Percentiles rank a stretch among this genome's conserved stretches.
Evolutionary conservation across 2,113 vertebrate species (phyloP).

Genomic region (Symphodus melops): DNA sequence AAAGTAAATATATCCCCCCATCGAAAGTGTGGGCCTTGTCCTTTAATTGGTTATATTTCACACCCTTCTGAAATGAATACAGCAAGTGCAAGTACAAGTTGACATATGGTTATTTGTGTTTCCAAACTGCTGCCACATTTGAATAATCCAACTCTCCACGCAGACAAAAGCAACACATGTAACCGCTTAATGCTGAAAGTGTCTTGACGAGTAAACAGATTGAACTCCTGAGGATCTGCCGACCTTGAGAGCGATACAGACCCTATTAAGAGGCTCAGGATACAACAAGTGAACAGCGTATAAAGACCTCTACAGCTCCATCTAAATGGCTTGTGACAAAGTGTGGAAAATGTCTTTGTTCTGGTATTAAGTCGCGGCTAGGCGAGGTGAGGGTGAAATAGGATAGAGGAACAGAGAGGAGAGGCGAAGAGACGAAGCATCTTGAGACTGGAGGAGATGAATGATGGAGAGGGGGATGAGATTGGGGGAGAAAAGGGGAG

Average conservation of each 20-base stretch:
- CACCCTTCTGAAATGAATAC: not conserved
- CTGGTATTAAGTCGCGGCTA: slow-evolving; percentile 58
- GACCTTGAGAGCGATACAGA: slow-evolving; percentile 49
- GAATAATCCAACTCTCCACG: slow-evolving; percentile 42
- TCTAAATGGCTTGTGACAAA: slow-evolving; percentile 74
- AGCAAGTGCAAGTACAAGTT: not conserved
- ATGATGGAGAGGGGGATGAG: slow-evolving; percentile 55
- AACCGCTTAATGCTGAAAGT: slow-evolving; percentile 15
- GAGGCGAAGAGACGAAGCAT: slow-evolving; percentile 20
- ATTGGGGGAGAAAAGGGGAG: slow-evolving; percentile 28
- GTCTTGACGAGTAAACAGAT: slow-evolving; percentile 45
- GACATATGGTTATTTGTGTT: not conserved
- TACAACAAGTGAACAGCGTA: slow-evolving; percentile 64
- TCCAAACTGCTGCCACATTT: slow-evolving; percentile 16
- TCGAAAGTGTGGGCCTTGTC: not conserved
- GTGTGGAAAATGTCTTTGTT: slow-evolving; percentile 75
- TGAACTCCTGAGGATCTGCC: slow-evolving; percentile 33
- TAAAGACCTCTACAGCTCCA: slow-evolving; percentile 67
- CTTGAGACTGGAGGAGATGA: slow-evolving; percentile 46
- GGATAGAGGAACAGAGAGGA: slow-evolving; percentile 40
- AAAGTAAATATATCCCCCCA: not conserved
- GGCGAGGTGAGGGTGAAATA: slow-evolving; percentile 65
- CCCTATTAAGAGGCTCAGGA: slow-evolving; percentile 31
- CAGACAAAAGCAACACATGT: slow-evolving; percentile 10
- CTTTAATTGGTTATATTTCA: not conserved